Base-by-base conservation (phyloP, 1,140 invertebrate species). In the Calephelis virginiensis region DNA sequence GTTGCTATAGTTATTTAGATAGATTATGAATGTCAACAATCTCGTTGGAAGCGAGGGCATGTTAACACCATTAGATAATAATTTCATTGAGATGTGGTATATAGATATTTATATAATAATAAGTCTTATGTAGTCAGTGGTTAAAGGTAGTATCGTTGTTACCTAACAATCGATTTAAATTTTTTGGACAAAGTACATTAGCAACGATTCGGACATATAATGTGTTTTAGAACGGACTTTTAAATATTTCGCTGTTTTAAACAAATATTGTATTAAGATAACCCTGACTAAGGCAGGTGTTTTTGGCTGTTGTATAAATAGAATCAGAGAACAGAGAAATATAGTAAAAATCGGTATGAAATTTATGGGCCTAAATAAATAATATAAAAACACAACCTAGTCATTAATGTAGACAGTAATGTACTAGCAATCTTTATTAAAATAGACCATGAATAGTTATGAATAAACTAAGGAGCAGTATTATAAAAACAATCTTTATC, bases 81-180 rank as follows among this genome's bases (percentile, higher is more conserved):
- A 83, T 76, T 81, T 77, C 68, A 80, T 77, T 80, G 74, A 85
- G 68, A 80, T 82, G 78, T 83, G 86, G 81, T 83, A 83, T 84
- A 83, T 84, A 83, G 80, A 84, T 86, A 83, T 82, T 82, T 85
- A 84, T 83, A 80, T 81, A 71, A 80, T 75, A 80, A 77, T 89
- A 86, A 84, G 81, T 84, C 72, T n/a, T 75, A 85, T 83, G 86
- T 89, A 90, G 88, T 86, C 88, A 81, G 75, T 85, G 86, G 83
- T 89, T 89, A 79, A 74, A 82, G 79, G 85, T 90, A 90, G 88
- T 87, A 77, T 84, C 80, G 81, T 87, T 81, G 81, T 87, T 87
- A 84, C 79, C 77, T 82, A 76, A 79, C 67, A 74, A 74, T 77
- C 63, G 59, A 76, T 67, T 78, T 70, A 74, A 70, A 71, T 45